Conservation (phyloP, 2,113 vertebrate genomes). For the Podiceps cristatus region DNA sequence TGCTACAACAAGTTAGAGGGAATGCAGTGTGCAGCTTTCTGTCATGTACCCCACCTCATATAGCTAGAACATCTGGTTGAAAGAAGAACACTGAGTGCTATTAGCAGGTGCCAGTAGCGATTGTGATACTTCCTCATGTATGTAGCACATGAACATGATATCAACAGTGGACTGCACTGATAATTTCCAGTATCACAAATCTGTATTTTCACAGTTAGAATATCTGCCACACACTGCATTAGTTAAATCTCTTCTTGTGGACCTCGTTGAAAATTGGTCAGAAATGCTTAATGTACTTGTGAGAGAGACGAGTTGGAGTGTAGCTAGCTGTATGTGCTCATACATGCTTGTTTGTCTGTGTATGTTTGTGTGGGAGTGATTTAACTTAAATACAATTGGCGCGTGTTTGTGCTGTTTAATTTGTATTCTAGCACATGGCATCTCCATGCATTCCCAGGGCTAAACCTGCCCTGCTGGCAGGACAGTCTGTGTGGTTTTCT, state of each 20-base stretch:
- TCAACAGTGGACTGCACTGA: background rate
- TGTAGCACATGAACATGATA: background rate
- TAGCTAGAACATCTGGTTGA: too few relatives aligned
- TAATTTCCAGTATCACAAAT: background rate
- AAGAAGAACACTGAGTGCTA: background rate
- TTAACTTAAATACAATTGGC: background rate
- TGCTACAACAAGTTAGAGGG: background rate
- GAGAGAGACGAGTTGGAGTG: background rate
- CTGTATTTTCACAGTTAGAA: background rate
- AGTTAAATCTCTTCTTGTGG: background rate
- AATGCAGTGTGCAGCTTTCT: background rate
- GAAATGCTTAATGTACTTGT: background rate
- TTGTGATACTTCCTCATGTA: rapidly evolving
- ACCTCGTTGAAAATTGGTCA: background rate
- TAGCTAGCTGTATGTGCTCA: background rate
- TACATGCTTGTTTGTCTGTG: background rate
- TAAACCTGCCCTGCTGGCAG: background rate
- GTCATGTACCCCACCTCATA: background rate
- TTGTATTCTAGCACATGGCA: background rate
- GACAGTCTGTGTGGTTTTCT: background rate
- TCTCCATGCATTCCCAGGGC: background rate
- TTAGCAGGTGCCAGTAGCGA: background rate
- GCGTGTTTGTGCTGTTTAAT: background rate
- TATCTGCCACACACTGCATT: background rate
- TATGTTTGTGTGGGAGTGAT: background rate